phyloP scores from a whole-genome alignment of 1,140 invertebrate species.

The Drosophila tsacasi region DNA sequence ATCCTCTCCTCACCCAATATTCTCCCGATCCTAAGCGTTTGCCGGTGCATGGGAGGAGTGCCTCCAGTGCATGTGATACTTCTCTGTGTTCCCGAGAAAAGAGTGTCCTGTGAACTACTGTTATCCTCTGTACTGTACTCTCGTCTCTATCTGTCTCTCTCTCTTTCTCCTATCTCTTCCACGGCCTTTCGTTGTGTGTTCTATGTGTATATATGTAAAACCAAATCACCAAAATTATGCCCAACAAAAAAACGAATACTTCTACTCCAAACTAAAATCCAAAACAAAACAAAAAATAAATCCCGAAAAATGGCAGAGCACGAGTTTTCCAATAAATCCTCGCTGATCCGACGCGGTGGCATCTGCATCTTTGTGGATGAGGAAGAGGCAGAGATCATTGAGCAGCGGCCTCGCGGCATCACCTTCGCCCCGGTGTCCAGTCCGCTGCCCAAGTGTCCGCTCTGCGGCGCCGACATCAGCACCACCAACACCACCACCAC shows the following conservation, averaged over 20 bases:
- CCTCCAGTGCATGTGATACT: conserved; percentile 39
- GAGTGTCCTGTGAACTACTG: conserved; percentile 17
- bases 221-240: conserved; percentile 68
- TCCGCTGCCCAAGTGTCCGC: conserved; percentile 73
- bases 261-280: conserved; percentile 55
- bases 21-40: conserved; percentile 36
- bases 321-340: conserved; percentile 81
- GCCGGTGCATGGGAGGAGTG: conserved; percentile 42
- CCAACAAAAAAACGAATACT: conserved; percentile 64
- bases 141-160: conserved; percentile 42
- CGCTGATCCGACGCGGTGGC: conserved; percentile 82
- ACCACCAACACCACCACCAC: conserved; percentile 31
- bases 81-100: conserved; percentile 4
- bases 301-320: conserved; percentile 57
- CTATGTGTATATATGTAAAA: conserved; percentile 64
- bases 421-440: conserved; percentile 68
- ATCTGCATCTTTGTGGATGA: conserved; percentile 85
- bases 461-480: conserved; percentile 75
- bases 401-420: conserved; percentile 69
- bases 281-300: conserved; percentile 34
- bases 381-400: conserved; percentile 74
- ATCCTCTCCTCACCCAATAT: conserved; percentile 10
- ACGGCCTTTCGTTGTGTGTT: conserved; percentile 53
- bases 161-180: conserved; percentile 46
- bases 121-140: conserved; percentile 32